Base-by-base conservation (phyloP, 2,113 vertebrate species). In the Plestiodon gilberti region DNA sequence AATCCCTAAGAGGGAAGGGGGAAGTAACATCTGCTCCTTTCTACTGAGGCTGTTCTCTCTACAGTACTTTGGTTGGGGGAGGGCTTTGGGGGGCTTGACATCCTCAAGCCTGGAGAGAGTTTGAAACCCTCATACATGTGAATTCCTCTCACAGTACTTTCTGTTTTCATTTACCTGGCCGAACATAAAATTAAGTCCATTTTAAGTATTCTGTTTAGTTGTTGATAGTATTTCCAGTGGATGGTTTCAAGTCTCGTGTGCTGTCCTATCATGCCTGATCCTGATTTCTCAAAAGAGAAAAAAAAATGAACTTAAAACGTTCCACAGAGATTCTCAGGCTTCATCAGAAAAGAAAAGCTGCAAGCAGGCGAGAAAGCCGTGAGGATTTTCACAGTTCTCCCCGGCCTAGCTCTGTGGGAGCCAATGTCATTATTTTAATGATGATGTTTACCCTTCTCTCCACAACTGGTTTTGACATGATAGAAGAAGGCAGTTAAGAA, bases 361-460 rank as follows among this genome's bases (percentile, higher is more conserved):
- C 18, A n/a, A 43, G 22, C 15, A 17, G 73, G 17, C 57, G n/a
- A 64, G 86, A 76, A 20, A 69, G 48, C 62, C 20, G 33, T 67
- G 18, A 92, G 65, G 55, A 83, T 14, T 61, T 73, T 94, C 0
- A 1, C 83, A 38, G 65, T 35, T 43, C 74, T 87, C 52, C 78
- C 73, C 87, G 82, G 1, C 40, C 61, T 84, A 89, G 17, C 62
- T 88, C 57, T 79, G n/a, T 81, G n/a, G 33, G 87, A 87, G 1
- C 67, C n/a, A 77, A 11, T 65, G 78, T n/a, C 85, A 18, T 90
- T 88, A 33, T 67, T 87, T 30, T 85, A 71, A 83, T 85, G 23
- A 78, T 35, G 83, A 78, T 78, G 7, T 84, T 89, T 90, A 78
- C 62, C 64, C 90, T 61, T 82, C 28, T 67, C 86, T 91, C 43